Base-by-base conservation (phyloP, 1,140 invertebrate species). In the Solenopsis invicta region DNA sequence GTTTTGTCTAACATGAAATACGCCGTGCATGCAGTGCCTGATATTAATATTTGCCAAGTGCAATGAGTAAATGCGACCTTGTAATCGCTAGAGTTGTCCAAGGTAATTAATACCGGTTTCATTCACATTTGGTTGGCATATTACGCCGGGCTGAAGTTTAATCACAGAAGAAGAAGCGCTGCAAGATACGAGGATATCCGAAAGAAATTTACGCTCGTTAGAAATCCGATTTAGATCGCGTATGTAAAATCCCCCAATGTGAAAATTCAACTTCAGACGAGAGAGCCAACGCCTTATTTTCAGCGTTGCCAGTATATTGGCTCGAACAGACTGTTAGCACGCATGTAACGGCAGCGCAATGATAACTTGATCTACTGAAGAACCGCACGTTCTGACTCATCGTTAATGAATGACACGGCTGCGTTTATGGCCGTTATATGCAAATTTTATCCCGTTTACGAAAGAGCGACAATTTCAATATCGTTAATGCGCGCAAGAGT, bases 1-100 rank as follows among this genome's bases (percentile, higher is more conserved):
- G 59, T 85, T 85, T 78, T 45, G 48, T 64, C 75, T 54, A 66
- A 66, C 24, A 24, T 78, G 37, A 21, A 75, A 52, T 77, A 21
- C n/a, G 41, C 75, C 37, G 21, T 69, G 82, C 74, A 78, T 34
- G 75, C 74, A 78, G 74, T 78, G 29, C 75, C 67, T 76, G 45
- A 78, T 85, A 76, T 78, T 85, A 85, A 85, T 85, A 78, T 85
- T 85, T 78, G 75, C 61, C 74, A 66, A 78, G 74, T 78, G 50
- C 82, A 78, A 52, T 48, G 54, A 61, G 18, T 34, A 82, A 74
- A 84, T 24, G 41, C 41, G 48, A 72, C 24, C 62, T 61, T 54
- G 41, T 61, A 48, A 84, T 84, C 69, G 67, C 78, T 59, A 56
- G 52, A 81, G 37, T 84, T 74, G 69, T 16, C 69, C 74, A 75